Evolutionary conservation across 2,888 invertebrate species (phyloP).

Genomic region (Perizoma flavofasciatum): DNA sequence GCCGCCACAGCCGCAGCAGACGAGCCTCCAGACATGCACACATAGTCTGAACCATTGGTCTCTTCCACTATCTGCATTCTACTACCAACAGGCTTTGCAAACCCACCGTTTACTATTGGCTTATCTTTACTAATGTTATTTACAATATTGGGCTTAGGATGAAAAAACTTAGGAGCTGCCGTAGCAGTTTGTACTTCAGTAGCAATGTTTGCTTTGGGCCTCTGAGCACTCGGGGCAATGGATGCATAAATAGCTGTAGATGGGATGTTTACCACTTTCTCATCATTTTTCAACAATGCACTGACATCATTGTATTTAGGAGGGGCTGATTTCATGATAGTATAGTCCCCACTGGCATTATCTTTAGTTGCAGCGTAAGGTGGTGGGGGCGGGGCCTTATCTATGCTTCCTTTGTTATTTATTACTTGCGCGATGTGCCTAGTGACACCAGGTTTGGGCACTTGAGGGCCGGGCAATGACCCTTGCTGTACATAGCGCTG

Average conservation of each 20-base stretch:
- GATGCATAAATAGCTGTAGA: conserved; percentile 82
- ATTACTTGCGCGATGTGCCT: conserved; percentile 60
- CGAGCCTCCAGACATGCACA: conserved; percentile 92
- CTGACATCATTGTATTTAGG: conserved; percentile 78
- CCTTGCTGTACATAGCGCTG: conserved; percentile 73
- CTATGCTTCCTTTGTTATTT: conserved; percentile 77
- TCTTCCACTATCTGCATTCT: conserved; percentile 86
- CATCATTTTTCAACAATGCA: conserved; percentile 71
- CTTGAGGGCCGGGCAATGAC: conserved; percentile 74
- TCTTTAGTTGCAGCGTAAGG: conserved; percentile 64
- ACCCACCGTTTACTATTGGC: conserved; percentile 65
- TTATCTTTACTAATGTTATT: conserved; percentile 78
- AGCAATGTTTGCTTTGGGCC: conserved; percentile 80
- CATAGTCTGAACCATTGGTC: conserved; percentile 91
- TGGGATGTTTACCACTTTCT: conserved; percentile 74
- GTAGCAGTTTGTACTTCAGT: conserved; percentile 81
- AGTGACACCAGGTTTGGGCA: conserved; percentile 63
- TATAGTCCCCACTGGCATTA: conserved; percentile 72
- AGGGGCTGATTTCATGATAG: conserved; percentile 78
- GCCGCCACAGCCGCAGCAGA: conserved; percentile 75
- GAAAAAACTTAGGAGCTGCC: conserved; percentile 82
- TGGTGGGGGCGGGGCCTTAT: conserved; percentile 81
- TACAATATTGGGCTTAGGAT: conserved; percentile 84
- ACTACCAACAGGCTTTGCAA: conserved; percentile 58
- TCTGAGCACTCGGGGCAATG: conserved; percentile 80